These are phyloP conservation scores for Cercocebus atys DNA, from an alignment of 2,113 vertebrate genomes.

Conservation along the genomic window DNA sequence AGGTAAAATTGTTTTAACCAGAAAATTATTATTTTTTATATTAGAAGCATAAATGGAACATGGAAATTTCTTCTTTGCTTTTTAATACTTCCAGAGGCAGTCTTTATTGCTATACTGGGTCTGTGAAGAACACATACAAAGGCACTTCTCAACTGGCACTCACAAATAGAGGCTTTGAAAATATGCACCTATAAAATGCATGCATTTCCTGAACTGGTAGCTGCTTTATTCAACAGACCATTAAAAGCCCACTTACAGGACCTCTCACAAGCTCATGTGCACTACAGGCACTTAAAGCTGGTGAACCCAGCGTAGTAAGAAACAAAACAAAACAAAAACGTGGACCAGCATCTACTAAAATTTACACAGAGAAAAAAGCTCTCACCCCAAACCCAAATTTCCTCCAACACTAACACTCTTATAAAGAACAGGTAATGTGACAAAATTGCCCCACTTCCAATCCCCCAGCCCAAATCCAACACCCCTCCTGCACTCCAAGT, in stretches of 20 bases:
- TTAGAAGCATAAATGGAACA: neutral
- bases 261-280: conserved; percentile 62
- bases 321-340: conserved; percentile 38
- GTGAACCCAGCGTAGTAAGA: neutral
- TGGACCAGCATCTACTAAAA: conserved; percentile 68
- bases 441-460: conserved; percentile 71
- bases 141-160: conserved; percentile 24
- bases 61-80: neutral
- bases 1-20: conserved; percentile 7
- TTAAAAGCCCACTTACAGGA: conserved; percentile 80
- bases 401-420: conserved; percentile 80
- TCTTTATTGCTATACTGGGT: conserved; percentile 27
- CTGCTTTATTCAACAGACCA: conserved; percentile 77
- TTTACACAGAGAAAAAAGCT: conserved; percentile 69
- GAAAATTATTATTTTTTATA: neutral
- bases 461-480: conserved; percentile 74
- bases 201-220: conserved; percentile 71
- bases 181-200: conserved; percentile 52
- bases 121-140: conserved; percentile 50
- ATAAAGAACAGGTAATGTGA: conserved; percentile 83
- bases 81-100: neutral
- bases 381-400: conserved; percentile 34
- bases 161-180: conserved; percentile 68
- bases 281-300: conserved; percentile 57
- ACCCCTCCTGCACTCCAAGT: conserved; percentile 78